Conservation (phyloP, 2,888 invertebrate genomes). For the Mantis religiosa region DNA sequence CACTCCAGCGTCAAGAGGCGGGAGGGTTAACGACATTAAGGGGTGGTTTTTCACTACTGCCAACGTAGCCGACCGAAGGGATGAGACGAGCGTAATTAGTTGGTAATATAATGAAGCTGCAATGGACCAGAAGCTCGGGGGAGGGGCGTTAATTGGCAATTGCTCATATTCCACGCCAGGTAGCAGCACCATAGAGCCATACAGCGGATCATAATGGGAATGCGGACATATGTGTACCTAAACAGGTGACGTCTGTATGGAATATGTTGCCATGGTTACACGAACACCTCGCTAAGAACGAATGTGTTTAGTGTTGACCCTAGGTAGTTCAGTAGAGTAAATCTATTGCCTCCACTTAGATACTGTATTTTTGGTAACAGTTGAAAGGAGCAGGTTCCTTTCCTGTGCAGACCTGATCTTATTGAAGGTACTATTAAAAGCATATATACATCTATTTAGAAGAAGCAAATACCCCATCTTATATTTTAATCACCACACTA, state of each 20-base stretch:
- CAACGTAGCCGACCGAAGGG: background rate
- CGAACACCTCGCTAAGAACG: background rate
- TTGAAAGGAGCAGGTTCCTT: too few relatives aligned
- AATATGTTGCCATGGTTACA: background rate
- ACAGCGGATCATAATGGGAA: background rate
- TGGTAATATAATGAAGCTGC: slow-evolving; percentile 8
- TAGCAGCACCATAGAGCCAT: background rate
- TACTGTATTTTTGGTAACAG: too few relatives aligned
- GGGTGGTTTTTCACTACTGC: background rate
- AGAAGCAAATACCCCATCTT: too few relatives aligned
- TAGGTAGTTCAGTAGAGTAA: too few relatives aligned
- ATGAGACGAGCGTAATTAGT: background rate
- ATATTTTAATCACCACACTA: too few relatives aligned
- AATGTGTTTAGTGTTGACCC: background rate
- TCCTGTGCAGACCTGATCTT: too few relatives aligned
- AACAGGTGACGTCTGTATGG: background rate
- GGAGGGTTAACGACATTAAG: slow-evolving; percentile 16
- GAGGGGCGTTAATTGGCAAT: slow-evolving; percentile 6
- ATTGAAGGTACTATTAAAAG: too few relatives aligned
- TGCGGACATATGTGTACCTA: background rate
- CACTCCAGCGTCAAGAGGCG: background rate
- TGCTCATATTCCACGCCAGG: slow-evolving; percentile 3
- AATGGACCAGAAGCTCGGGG: background rate
- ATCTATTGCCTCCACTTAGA: too few relatives aligned
- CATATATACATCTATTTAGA: too few relatives aligned